Conservation (phyloP, 2,888 invertebrate species). For the Mystacides longicornis region DNA sequence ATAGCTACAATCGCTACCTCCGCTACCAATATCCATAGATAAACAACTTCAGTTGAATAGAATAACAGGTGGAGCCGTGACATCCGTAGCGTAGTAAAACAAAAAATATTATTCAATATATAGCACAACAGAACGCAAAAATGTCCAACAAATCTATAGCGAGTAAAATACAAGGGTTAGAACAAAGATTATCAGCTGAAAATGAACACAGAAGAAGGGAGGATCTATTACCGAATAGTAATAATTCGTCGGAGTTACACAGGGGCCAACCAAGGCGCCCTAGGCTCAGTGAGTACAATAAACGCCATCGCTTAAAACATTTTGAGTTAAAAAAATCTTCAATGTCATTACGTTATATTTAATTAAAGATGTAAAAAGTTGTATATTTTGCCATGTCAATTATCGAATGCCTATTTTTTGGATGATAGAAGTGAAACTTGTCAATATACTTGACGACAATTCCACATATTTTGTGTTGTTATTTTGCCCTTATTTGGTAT, state of each 20-base stretch:
- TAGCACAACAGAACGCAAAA: not conserved
- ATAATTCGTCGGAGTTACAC: conserved; percentile 37
- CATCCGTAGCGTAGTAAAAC: not conserved
- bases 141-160: conserved; percentile 70
- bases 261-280: conserved; percentile 36
- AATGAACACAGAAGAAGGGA: conserved; percentile 55
- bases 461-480: not conserved
- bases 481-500: conserved; percentile 1
- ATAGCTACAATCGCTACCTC: too few relatives aligned
- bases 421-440: too few relatives aligned
- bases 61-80: not conserved
- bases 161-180: conserved; percentile 75
- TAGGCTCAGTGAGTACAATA: conserved; percentile 50
- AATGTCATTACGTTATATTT: too few relatives aligned
- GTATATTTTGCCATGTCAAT: not conserved
- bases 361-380: too few relatives aligned
- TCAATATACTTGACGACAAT: conserved; percentile 20
- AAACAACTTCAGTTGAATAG: too few relatives aligned
- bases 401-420: not conserved
- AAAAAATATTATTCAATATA: conserved; percentile 2
- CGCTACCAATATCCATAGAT: too few relatives aligned
- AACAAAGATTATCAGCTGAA: conserved; percentile 69
- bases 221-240: conserved; percentile 46
- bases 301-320: not conserved
- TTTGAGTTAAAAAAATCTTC: not conserved